Conservation (phyloP, 2,888 invertebrate species). For the Isotomurus palustris region DNA sequence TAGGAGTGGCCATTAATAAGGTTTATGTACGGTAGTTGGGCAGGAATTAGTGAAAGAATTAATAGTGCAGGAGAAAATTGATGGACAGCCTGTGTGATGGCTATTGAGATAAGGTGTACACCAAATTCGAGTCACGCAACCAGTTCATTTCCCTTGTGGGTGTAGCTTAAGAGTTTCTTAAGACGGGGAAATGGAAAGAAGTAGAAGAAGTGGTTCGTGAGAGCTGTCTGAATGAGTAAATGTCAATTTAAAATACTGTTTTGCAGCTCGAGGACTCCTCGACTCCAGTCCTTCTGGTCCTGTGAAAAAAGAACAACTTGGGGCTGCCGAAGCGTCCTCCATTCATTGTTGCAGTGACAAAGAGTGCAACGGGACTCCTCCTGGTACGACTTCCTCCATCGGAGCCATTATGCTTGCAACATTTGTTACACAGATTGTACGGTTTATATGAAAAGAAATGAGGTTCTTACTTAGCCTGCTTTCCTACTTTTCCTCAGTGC, state of each 20-base stretch:
- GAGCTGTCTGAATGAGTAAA: too few relatives aligned
- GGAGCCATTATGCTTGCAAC: too few relatives aligned
- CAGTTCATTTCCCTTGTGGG: neutral
- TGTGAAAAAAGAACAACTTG: slow-evolving; percentile 8
- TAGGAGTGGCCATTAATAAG: neutral
- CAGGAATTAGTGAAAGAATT: neutral
- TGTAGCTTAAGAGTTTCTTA: too few relatives aligned
- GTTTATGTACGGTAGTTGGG: neutral
- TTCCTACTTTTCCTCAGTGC: too few relatives aligned
- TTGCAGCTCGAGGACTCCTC: slow-evolving; percentile 22
- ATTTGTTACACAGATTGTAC: too few relatives aligned
- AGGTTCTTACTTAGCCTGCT: too few relatives aligned
- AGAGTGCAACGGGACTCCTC: slow-evolving; percentile 19
- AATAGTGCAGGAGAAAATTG: neutral
- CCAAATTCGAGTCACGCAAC: slow-evolving; percentile 1
- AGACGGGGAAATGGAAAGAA: too few relatives aligned
- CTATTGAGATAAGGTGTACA: neutral
- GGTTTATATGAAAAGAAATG: too few relatives aligned
- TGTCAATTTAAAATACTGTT: neutral
- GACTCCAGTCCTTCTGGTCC: too few relatives aligned
- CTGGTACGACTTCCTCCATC: neutral
- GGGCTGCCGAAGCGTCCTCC: slow-evolving; percentile 6
- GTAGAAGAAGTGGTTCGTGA: too few relatives aligned
- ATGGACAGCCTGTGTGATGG: neutral
- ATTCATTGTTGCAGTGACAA: slow-evolving; percentile 20